phyloP scores from a whole-genome alignment of 2,113 vertebrate species.

The Jaculus jaculus region DNA sequence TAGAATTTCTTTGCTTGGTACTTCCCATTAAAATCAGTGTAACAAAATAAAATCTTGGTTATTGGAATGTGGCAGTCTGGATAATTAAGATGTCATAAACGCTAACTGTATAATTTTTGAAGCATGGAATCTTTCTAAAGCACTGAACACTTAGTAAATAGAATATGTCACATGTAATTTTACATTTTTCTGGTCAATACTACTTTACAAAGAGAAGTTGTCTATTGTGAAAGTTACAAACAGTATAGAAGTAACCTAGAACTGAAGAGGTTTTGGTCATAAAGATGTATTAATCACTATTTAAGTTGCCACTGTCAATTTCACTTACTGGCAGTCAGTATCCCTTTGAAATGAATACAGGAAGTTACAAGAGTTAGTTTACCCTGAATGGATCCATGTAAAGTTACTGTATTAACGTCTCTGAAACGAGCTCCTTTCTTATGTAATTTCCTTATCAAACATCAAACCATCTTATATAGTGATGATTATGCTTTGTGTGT shows the following conservation, averaged over 20 bases:
- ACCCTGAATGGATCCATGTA: neutral
- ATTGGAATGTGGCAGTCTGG: neutral
- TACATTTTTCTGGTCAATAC: neutral
- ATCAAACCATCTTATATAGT: neutral
- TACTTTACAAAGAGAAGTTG: neutral
- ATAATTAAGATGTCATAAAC: neutral
- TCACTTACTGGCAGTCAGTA: neutral
- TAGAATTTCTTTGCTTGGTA: neutral
- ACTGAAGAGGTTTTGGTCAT: no score
- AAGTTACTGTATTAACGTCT: neutral
- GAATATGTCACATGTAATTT: neutral
- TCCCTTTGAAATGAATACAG: neutral
- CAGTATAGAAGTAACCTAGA: neutral
- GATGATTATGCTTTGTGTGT: neutral
- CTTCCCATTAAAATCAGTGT: neutral
- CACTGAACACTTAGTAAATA: neutral
- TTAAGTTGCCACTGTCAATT: neutral
- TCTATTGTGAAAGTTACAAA: neutral
- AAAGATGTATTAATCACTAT: neutral
- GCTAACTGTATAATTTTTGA: neutral
- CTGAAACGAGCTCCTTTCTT: neutral
- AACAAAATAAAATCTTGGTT: neutral
- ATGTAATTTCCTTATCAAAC: neutral
- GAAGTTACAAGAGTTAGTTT: neutral
- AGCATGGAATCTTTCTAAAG: neutral